A percentile compares a stretch with the other conserved stretches of the same genome.
These are phyloP conservation scores for Melipona bicolor DNA, from an alignment of 2,888 invertebrate genomes.

Conservation along the genomic window DNA sequence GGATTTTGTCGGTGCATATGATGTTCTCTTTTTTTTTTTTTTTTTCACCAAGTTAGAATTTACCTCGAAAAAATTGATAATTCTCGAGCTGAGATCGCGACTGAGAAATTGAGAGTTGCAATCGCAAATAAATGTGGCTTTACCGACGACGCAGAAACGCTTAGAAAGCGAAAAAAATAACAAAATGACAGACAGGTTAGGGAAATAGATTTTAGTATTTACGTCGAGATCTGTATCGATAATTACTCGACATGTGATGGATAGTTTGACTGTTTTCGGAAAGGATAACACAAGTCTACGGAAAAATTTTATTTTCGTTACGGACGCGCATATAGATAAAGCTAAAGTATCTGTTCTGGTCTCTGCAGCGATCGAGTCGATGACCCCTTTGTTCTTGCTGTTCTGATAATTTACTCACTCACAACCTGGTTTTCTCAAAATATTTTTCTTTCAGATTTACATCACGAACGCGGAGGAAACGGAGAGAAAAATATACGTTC, in stretches of 20 bases:
- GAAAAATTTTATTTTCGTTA: constrained; percentile 30
- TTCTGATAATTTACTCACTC: constrained; percentile 10
- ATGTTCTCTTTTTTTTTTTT: background rate
- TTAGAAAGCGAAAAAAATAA: constrained; percentile 4
- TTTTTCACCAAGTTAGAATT: background rate
- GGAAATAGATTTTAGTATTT: background rate
- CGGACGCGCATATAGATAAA: background rate
- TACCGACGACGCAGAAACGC: background rate
- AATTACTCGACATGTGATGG: constrained; percentile 34
- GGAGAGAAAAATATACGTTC: constrained; percentile 18
- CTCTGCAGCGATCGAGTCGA: background rate
- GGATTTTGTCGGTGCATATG: constrained; percentile 26
- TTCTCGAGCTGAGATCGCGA: background rate
- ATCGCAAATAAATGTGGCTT: background rate
- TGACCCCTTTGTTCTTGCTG: constrained; percentile 17
- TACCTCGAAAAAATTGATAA: background rate
- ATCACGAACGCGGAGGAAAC: background rate
- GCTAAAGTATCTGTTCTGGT: background rate
- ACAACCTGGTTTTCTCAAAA: constrained; percentile 36
- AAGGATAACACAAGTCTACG: background rate
- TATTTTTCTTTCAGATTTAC: constrained; percentile 32
- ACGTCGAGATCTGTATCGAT: constrained; percentile 24
- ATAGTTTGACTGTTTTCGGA: constrained; percentile 33
- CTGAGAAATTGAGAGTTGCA: background rate
- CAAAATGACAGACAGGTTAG: constrained; percentile 24